phyloP scores from a whole-genome alignment of 2,888 invertebrate genomes.

The Cryptophagus acutangulus region DNA sequence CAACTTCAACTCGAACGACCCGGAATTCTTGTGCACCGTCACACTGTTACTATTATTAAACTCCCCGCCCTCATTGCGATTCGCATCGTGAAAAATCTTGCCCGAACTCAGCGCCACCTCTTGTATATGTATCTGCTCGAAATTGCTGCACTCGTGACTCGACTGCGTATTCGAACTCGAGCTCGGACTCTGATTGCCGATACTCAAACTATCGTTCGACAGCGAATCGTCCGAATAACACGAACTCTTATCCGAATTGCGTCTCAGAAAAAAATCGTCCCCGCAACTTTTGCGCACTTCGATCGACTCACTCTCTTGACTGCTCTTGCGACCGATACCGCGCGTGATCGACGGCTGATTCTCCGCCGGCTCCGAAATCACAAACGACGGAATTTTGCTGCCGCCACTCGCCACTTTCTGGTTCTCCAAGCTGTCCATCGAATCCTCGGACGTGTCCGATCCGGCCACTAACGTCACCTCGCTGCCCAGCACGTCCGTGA shows the following conservation, averaged over 20 bases:
- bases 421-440: constrained; percentile 64
- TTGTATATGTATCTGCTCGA: constrained; percentile 41
- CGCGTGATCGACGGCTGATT: constrained; percentile 76
- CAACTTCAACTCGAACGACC: constrained; percentile 66
- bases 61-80: background rate
- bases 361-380: constrained; percentile 69
- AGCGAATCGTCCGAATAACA: constrained; percentile 70
- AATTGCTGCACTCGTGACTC: constrained; percentile 38
- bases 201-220: constrained; percentile 58
- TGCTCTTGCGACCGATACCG: constrained; percentile 59
- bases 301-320: constrained; percentile 53
- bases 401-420: constrained; percentile 48
- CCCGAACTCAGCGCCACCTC: constrained; percentile 33
- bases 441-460: constrained; percentile 68
- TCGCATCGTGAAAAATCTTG: constrained; percentile 11
- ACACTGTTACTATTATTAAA: constrained; percentile 12
- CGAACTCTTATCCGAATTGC: constrained; percentile 65
- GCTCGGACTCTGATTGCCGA: constrained; percentile 47
- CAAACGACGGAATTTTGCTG: constrained; percentile 55
- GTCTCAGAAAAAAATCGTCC: constrained; percentile 51
- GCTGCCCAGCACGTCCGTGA: constrained; percentile 86
- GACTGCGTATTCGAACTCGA: constrained; percentile 45
- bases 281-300: background rate
- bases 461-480: constrained; percentile 73
- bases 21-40: constrained; percentile 41